Base-by-base conservation (phyloP, 2,888 invertebrate genomes). In the Hirudinaria manillensis region DNA sequence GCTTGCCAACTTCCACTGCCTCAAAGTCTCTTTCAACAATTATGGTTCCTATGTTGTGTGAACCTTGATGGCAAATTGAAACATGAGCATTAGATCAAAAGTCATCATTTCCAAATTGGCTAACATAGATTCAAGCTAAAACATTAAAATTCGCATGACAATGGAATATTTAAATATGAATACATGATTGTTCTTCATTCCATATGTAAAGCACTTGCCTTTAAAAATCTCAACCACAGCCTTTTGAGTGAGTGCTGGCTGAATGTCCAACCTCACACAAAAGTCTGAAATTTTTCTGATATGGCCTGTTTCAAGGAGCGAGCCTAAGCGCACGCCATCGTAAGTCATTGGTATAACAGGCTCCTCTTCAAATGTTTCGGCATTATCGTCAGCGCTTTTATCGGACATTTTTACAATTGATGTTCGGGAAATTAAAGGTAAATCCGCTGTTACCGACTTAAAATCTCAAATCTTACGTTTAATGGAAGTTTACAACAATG, bases 1-100 rank as follows among this genome's bases (percentile, higher is more conserved):
- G n/a, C 21, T 68, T 68, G 71, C 90, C 90, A 78, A 91, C 89
- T 82, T 70, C 51, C 16, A 77, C 77, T 13, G 73, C 53, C 27
- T 79, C 77, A 7, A 51, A 61, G 66, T 79, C 75, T 32, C 71
- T 66, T 36, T 65, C 38, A 3, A 78, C 66, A 10, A 61, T 32
- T 29, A 73, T 73, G 13, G 68, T 34, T 10, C 36, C 36, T 19
- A 68, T 68, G 68, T 68, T 68, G 27, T 68, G 36, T 7, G 32
- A 36, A 34, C 68, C 68, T 68, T 61, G 29, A 61, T 7, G 6
- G 29, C n/a, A 10, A 61, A 61, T 7, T 61, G 24, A 27, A 61
- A 61, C 7, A 13, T 27, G 3, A 13, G n/a, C 1, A 13, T 56
- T 3, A 7, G 24, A 16, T 61, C 24, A 61, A n/a, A 61, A n/a